These are phyloP conservation scores for Drosophila robusta DNA, from an alignment of 2,888 invertebrate genomes.

Conservation along the genomic window DNA sequence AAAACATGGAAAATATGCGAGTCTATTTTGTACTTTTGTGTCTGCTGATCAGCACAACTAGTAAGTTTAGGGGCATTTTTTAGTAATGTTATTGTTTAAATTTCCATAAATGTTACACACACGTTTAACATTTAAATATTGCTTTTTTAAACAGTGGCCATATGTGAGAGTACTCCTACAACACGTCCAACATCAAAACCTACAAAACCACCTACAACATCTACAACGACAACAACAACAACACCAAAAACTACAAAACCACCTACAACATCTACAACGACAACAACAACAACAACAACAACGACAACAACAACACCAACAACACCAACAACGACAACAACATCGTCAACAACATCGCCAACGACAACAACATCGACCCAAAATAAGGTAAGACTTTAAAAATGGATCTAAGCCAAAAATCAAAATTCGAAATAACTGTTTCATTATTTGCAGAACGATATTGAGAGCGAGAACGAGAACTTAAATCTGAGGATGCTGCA, in stretches of 20 bases:
- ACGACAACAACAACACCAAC: background rate
- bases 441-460: background rate
- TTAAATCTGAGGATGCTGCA: slow-evolving; percentile 13
- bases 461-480: background rate
- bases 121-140: no score
- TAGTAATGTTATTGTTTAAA: no score
- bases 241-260: no score
- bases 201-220: no score
- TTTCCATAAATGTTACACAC: no score
- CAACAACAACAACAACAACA: background rate
- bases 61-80: slow-evolving; percentile 10
- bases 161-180: no score
- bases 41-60: slow-evolving; percentile 12
- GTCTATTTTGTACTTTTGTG: background rate
- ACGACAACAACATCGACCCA: background rate
- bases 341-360: background rate
- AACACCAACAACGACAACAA: background rate
- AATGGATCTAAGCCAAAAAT: no score
- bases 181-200: no score
- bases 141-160: no score
- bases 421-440: no score
- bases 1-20: slow-evolving; percentile 4
- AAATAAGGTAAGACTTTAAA: slow-evolving; percentile 7
- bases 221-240: no score
- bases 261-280: background rate